A percentile compares a stretch with the other conserved stretches of the same genome.
These are phyloP conservation scores for Xenops minutus DNA, from an alignment of 2,797 vertebrate species.

Conservation along the genomic window DNA sequence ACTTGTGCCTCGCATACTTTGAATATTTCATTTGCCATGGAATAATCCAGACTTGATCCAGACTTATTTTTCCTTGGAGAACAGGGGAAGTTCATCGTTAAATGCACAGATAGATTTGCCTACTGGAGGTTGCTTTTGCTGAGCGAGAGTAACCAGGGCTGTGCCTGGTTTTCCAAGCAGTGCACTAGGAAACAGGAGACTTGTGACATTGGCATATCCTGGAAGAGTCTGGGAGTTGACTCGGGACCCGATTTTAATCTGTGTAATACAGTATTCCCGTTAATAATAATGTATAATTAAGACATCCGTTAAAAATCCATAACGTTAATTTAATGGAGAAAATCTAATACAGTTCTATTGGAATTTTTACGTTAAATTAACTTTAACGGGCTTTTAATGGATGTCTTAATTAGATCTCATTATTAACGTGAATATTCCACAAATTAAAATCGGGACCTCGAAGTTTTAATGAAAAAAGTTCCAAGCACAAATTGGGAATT, in stretches of 20 bases:
- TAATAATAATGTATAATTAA: constrained; percentile 87
- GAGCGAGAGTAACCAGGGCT: constrained; percentile 6
- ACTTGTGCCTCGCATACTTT: constrained; percentile 21
- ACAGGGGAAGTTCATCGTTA: constrained; percentile 57
- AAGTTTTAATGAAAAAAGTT: constrained; percentile 84
- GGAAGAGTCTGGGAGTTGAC: constrained; percentile 74
- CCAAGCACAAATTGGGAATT: constrained; percentile 66
- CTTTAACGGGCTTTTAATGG: constrained; percentile 88
- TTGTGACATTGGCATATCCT: constrained; percentile 59
- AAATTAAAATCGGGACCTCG: constrained; percentile 80
- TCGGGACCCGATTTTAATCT: constrained; percentile 78
- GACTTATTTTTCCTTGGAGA: constrained; percentile 67
- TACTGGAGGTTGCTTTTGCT: constrained; percentile 49
- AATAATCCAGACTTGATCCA: constrained; percentile 57
- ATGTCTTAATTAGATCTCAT: constrained; percentile 88
- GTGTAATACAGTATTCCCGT: constrained; percentile 82
- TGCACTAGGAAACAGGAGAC: constrained; percentile 30
- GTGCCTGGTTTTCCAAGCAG: constrained; percentile 46
- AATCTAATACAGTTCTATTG: constrained; percentile 87
- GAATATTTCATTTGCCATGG: constrained; percentile 57
- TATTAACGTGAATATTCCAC: constrained; percentile 85
- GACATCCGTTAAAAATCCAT: constrained; percentile 88
- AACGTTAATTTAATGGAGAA: constrained; percentile 87
- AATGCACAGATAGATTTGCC: constrained; percentile 65
- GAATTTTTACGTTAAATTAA: constrained; percentile 90